Base-by-base conservation (phyloP, 92 coral and sea anemone genomes). In the Metridium senile region DNA sequence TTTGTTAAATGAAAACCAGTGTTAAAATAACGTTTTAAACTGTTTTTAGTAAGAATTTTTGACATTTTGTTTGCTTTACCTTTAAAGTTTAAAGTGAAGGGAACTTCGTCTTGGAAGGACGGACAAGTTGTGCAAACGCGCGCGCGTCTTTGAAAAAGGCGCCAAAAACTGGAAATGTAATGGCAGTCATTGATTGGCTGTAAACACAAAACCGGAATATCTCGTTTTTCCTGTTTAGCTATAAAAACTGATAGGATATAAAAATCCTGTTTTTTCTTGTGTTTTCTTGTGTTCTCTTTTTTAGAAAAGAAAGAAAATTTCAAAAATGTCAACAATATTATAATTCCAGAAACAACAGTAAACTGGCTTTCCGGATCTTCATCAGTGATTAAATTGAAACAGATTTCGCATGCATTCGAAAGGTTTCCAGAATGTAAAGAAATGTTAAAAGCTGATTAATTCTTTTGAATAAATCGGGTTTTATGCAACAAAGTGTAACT, bases 171-270 rank as follows among this genome's bases (percentile, higher is more conserved):
- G 3, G 21, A 3, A 3, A 6, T 6, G 49, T 39, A 39, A 13
- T 6, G 49, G 3, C 59, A 54, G 66, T 26, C 29, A 10, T 10
- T 59, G 66, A 59, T 59, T 59, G 66, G 66, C 66, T 59, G 18
- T 22, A 59, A 59, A 18, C 22, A 2, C 32, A 59, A 23, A 59
- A 59, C 66, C 11, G 32, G 66, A 59, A 59, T 10, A 59, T 22
- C 32, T 30, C 22, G 59, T 54, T 54, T 54, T 16, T 10, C 59
- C 20, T 54, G 59, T 39, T 39, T 4, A 4, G 6, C 13, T 21
- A 3, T 16, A 54, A 54, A 54, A 54, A 54, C 13, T 19, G 61
- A 19, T 54, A 54, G 8, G 49, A 19, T 54, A 3, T 54, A 21
- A 54, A 9, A 45, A 45, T 45, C 16, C 7, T 7, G 16, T 45